Conservation (phyloP, 2,888 invertebrate genomes). For the Oligia fasciuncula region DNA sequence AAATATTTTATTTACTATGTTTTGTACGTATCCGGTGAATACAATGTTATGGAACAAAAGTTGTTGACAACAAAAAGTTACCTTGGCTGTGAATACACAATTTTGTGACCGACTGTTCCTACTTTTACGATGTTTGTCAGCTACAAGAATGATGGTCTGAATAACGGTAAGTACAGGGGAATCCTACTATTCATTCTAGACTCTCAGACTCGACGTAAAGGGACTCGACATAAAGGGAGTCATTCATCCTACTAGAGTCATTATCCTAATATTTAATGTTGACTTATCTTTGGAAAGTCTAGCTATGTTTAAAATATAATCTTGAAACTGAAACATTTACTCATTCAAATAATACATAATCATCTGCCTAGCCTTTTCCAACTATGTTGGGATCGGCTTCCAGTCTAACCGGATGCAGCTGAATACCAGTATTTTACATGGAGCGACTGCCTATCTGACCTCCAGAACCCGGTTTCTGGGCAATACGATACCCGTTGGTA, state of each 20-base stretch:
- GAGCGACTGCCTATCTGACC: no score
- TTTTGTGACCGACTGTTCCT: not conserved
- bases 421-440: no score
- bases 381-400: no score
- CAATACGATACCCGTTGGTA: no score
- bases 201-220: no score
- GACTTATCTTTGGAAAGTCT: not conserved
- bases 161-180: not conserved
- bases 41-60: no score
- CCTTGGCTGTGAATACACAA: not conserved
- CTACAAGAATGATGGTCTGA: slow-evolving; percentile 9
- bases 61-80: not conserved
- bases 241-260: slow-evolving; percentile 3
- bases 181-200: slow-evolving; percentile 1
- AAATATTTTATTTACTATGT: no score
- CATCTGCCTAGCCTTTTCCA: no score
- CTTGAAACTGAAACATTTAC: not conserved
- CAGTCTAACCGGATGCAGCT: no score
- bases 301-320: not conserved
- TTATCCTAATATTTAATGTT: not conserved
- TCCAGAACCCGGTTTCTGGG: no score
- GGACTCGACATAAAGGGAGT: no score
- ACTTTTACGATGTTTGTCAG: not conserved
- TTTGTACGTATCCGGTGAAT: no score
- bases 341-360: not conserved